Percentiles rank a stretch among this genome's conserved stretches.
These are phyloP conservation scores for Parazoanthus atlanticus DNA, from an alignment of 92 coral and sea anemone species.

Conservation along the genomic window DNA sequence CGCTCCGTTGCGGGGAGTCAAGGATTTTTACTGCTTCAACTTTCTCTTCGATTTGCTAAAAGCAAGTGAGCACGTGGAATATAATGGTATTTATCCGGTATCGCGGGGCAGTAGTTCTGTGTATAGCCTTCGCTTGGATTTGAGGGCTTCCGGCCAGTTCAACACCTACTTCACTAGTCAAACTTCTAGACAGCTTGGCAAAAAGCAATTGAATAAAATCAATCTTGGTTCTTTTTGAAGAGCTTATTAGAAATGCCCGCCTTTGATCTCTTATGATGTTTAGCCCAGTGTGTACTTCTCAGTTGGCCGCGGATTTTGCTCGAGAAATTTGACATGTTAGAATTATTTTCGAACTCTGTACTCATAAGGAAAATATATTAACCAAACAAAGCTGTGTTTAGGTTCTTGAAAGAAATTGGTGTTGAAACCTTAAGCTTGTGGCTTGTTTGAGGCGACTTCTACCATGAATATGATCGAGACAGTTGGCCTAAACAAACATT, in stretches of 20 bases:
- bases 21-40: neutral
- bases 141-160: slow-evolving; percentile 75
- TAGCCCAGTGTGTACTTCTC: slow-evolving; percentile 34
- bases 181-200: slow-evolving; percentile 70
- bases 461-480: neutral
- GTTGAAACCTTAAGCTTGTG: slow-evolving; percentile 7
- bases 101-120: slow-evolving; percentile 16
- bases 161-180: slow-evolving; percentile 77
- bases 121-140: slow-evolving; percentile 63
- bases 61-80: slow-evolving; percentile 64
- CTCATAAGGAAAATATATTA: slow-evolving; percentile 19
- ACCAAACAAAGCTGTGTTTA: slow-evolving; percentile 15
- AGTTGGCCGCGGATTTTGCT: slow-evolving; percentile 24
- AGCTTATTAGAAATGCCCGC: slow-evolving; percentile 67
- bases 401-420: slow-evolving; percentile 25
- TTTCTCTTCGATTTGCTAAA: slow-evolving; percentile 37
- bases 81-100: slow-evolving; percentile 30
- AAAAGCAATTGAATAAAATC: slow-evolving; percentile 55
- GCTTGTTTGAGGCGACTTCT: slow-evolving; percentile 17
- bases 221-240: slow-evolving; percentile 40
- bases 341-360: neutral
- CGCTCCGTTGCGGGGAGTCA: slow-evolving; percentile 45
- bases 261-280: slow-evolving; percentile 65
- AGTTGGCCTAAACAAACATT: slow-evolving; percentile 31
- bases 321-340: neutral